Conservation (phyloP, 1,140 invertebrate genomes). For the Sitobion miscanthi region DNA sequence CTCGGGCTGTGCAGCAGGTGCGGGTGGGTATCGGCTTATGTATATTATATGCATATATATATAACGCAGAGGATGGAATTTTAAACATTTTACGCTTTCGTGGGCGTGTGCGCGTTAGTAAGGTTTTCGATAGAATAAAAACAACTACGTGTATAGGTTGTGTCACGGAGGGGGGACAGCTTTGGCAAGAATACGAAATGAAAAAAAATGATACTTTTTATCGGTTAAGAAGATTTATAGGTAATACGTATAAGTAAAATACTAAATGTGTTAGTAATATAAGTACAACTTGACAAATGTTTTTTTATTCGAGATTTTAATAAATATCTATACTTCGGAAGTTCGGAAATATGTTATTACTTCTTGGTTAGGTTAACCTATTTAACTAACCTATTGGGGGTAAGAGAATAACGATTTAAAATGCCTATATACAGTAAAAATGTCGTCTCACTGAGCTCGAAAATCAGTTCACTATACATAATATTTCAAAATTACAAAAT, state of each 20-base stretch:
- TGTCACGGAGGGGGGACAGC: neutral
- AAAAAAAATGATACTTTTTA: neutral
- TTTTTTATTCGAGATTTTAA: neutral
- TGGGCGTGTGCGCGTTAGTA: neutral
- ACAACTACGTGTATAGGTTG: neutral
- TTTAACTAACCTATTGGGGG: too few relatives aligned
- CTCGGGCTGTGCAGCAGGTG: neutral
- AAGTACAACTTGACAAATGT: neutral
- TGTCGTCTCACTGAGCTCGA: too few relatives aligned
- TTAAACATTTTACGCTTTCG: constrained; percentile 32
- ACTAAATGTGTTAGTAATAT: neutral
- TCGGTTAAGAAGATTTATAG: neutral
- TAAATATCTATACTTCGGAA: neutral
- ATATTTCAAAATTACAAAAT: too few relatives aligned
- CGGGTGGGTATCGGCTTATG: neutral
- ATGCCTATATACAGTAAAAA: too few relatives aligned
- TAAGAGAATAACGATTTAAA: too few relatives aligned
- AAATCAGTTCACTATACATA: too few relatives aligned
- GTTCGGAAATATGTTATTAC: too few relatives aligned
- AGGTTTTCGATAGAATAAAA: neutral
- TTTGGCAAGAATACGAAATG: neutral
- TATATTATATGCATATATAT: neutral
- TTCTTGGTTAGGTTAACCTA: too few relatives aligned
- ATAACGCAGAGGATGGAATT: constrained; percentile 24
- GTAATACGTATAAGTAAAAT: neutral